Evolutionary conservation across 2,888 invertebrate genomes (phyloP).

Genomic region (Nematopogon swammerdamellus): DNA sequence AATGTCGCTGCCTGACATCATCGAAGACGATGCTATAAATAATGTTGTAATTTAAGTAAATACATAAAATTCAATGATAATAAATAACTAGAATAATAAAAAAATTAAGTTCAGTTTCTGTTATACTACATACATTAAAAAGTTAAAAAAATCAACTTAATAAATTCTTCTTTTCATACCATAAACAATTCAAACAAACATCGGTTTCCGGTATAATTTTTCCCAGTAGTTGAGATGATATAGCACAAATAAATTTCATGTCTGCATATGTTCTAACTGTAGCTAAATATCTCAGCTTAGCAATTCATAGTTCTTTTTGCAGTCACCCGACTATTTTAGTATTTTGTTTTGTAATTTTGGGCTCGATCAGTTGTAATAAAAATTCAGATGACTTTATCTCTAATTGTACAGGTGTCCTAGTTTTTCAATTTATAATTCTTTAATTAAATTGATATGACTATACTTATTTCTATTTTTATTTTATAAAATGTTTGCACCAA

Average conservation of each 20-base stretch:
- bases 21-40: too few species aligned
- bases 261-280: conserved; percentile 3
- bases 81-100: conserved; percentile 1
- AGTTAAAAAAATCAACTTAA: conserved; percentile 3
- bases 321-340: conserved; percentile 2
- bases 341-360: conserved; percentile 4
- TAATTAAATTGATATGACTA: conserved; percentile 1
- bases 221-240: conserved; percentile 5
- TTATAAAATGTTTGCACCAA: conserved; percentile 1
- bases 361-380: conserved; percentile 4
- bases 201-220: conserved; percentile 7
- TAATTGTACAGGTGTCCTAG: conserved; percentile 3
- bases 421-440: conserved; percentile 2
- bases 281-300: conserved; percentile 6
- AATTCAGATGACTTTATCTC: conserved; percentile 2
- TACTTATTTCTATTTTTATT: not conserved
- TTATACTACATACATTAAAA: conserved; percentile 1
- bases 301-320: conserved; percentile 3
- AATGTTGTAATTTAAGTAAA: too few species aligned
- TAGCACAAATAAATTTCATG: conserved; percentile 4
- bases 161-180: conserved; percentile 5
- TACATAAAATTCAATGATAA: conserved; percentile 4
- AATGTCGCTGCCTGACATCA: too few species aligned
- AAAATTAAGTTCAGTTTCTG: conserved; percentile 2
- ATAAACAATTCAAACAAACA: too few species aligned